Percentiles rank a stretch among this genome's conserved stretches.
These are phyloP conservation scores for Drusus annulatus DNA, from an alignment of 1,140 invertebrate genomes.

Conservation along the genomic window DNA sequence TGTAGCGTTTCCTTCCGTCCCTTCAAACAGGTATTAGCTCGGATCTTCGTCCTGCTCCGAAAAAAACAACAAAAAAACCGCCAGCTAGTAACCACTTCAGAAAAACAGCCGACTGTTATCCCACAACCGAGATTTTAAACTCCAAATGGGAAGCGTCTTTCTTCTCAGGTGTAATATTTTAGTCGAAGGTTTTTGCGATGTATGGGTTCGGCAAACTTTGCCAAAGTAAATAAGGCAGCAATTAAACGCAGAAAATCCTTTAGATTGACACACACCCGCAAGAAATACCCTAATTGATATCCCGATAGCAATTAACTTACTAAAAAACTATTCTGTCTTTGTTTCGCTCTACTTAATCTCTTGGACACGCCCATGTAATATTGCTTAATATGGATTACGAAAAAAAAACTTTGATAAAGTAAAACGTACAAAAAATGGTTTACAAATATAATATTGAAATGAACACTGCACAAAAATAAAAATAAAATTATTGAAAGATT, in stretches of 20 bases:
- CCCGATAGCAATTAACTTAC: not conserved
- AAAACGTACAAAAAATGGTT: not conserved
- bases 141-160: not conserved
- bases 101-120: too few species aligned
- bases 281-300: not conserved
- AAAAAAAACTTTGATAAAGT: not conserved
- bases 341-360: not conserved
- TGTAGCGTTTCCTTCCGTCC: slow-evolving; percentile 21
- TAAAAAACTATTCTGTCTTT: not conserved
- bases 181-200: not conserved
- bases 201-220: not conserved
- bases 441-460: too few species aligned
- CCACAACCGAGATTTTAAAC: too few species aligned
- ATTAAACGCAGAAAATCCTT: slow-evolving; percentile 9
- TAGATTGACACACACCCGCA: slow-evolving; percentile 14
- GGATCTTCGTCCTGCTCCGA: slow-evolving; percentile 15
- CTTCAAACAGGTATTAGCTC: slow-evolving; percentile 34
- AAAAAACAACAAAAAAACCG: not conserved
- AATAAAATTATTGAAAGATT: too few species aligned
- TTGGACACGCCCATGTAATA: slow-evolving; percentile 27
- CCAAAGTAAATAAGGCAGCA: slow-evolving; percentile 2
- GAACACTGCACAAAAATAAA: too few species aligned
- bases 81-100: not conserved
- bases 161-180: not conserved
- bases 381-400: not conserved